Evolutionary conservation across 92 coral and sea anemone species (phyloP), one percentile per base, ranked within the genome.

Genomic region (Meandrina meandrites): DNA sequence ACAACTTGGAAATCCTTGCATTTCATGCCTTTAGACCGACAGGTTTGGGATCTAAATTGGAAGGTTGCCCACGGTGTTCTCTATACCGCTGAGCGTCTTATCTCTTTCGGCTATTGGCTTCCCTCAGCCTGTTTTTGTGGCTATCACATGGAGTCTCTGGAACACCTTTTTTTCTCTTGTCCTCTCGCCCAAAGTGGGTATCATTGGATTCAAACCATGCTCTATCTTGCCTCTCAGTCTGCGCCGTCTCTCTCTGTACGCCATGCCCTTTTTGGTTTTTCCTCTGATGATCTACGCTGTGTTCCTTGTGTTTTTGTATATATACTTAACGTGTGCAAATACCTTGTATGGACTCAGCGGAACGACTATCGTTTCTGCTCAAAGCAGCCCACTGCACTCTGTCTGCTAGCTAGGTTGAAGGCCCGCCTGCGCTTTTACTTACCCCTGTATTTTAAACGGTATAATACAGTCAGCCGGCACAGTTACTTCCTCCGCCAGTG

Each of bases 211-310:
- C 80, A 78, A 15, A 45, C 80, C 0, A 15, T 85, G 2, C 27
- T 85, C 0, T 18, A 21, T 8, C 13, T 28, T 4, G 7, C 18
- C 36, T 28, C 77, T 42, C 2, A 24, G 54, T 68, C 79, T 1
- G n/a, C n/a, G n/a, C 69, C 72, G 0, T 9, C 53, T 8, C 60
- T 89, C 15, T 15, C 67, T 17, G 66, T 60, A 0, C 80, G 80
- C 0, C 91, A 91, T 21, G 40, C 82, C 1, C 81, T 91, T 27
- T 91, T 91, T 80, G 91, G 91, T 1, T 79, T 91, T 35, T 30
- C 12, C 51, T 1, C 66, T 0, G 86, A 70, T 19, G 81, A 79
- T 24, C 19, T 78, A 0, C 21, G 34, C 4, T n/a, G 3, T 0
- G 45, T 79, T 0, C 94, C 83, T 0, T 75, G 67, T 0, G 40